phyloP scores from a whole-genome alignment of 92 coral and sea anemone species.

The Virgularia gustaviana region DNA sequence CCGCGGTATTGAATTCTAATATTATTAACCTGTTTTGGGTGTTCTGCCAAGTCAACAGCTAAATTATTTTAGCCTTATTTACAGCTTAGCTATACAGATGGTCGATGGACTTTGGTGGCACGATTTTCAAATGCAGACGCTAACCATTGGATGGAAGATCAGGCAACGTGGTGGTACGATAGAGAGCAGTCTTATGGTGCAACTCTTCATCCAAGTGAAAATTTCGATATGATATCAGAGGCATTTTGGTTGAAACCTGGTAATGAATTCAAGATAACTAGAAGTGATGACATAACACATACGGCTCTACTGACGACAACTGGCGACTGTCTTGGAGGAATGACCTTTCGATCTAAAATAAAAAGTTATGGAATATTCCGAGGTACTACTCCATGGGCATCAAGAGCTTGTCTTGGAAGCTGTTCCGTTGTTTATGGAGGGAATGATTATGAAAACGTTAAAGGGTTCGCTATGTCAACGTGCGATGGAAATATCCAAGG shows the following conservation, averaged over 20 bases:
- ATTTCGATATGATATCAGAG: conserved; percentile 25
- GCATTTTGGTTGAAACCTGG: conserved; percentile 37
- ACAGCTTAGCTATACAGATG: too few species aligned
- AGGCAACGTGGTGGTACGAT: conserved; percentile 46
- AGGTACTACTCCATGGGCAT: conserved; percentile 22
- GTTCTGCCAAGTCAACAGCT: too few species aligned
- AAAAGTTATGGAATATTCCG: conserved; percentile 33
- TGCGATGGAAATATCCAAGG: conserved; percentile 21
- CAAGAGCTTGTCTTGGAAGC: conserved; percentile 13
- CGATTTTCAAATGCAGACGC: conserved; percentile 10
- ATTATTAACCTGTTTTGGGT: too few species aligned
- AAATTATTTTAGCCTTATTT: too few species aligned
- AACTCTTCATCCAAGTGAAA: conserved; percentile 1
- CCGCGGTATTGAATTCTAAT: too few species aligned
- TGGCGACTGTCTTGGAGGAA: conserved; percentile 31
- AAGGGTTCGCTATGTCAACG: conserved; percentile 9
- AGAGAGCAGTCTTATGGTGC: neutral
- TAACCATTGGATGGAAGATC: conserved; percentile 19
- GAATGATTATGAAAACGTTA: neutral
- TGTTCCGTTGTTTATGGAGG: conserved; percentile 43
- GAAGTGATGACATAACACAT: conserved; percentile 35
- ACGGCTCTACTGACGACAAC: conserved; percentile 40
- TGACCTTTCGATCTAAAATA: conserved; percentile 34
- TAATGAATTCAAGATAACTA: conserved; percentile 39
- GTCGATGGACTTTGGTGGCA: neutral